Conservation (phyloP, 2,888 invertebrate genomes). For the Caenorhabditis afra region DNA sequence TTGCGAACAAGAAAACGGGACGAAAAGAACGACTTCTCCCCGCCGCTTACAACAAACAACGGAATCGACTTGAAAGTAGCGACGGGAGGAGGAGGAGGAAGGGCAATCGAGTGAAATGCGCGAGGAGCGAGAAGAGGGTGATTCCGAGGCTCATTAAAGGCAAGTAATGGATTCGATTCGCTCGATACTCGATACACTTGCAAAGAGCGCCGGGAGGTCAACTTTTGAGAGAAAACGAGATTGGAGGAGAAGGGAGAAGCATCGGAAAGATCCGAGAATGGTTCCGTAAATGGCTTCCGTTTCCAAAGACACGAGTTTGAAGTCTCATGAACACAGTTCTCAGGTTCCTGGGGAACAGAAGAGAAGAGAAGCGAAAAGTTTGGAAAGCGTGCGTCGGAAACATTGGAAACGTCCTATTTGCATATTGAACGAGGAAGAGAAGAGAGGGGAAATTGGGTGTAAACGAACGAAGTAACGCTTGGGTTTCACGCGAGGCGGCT, state of each 20-base stretch:
- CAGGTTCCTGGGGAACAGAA: too few relatives aligned
- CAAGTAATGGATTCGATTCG: constrained; percentile 41
- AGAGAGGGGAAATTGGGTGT: constrained; percentile 21
- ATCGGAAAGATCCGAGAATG: neutral
- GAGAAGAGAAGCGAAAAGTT: neutral
- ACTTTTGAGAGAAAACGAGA: constrained; percentile 3
- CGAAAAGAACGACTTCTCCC: constrained; percentile 40
- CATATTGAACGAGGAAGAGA: too few relatives aligned
- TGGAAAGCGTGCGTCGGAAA: too few relatives aligned
- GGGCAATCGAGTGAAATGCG: constrained; percentile 55
- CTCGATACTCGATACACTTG: constrained; percentile 34
- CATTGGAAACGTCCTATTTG: constrained; percentile 1
- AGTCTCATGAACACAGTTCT: too few relatives aligned
- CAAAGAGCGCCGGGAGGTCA: constrained; percentile 11
- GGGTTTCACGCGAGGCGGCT: neutral
- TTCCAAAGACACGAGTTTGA: too few relatives aligned
- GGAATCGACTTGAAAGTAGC: constrained; percentile 13
- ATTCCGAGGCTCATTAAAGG: constrained; percentile 47
- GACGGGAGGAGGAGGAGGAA: constrained; percentile 9
- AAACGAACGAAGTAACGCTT: neutral
- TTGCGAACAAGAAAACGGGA: constrained; percentile 15
- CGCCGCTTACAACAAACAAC: constrained; percentile 45
- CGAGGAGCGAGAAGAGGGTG: constrained; percentile 27
- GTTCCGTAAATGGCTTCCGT: neutral
- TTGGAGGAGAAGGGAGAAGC: constrained; percentile 1